These are phyloP conservation scores for Nothobranchius furzeri DNA, from an alignment of 2,113 vertebrate species.

Conservation along the genomic window DNA sequence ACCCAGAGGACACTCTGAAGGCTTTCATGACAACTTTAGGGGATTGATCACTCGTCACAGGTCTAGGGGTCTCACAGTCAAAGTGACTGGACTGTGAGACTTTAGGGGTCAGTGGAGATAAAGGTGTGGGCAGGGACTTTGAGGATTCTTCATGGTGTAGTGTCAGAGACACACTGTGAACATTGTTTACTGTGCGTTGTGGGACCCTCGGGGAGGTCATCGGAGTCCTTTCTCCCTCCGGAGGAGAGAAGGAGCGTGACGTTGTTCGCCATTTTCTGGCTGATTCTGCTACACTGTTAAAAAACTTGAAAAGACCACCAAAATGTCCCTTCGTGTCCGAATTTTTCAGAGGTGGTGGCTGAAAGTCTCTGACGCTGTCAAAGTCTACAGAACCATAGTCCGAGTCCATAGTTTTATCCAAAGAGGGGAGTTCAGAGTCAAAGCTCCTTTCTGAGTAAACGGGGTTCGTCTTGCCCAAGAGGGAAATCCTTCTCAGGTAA, in stretches of 20 bases:
- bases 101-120: conserved; percentile 61
- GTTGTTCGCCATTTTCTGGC: conserved; percentile 87
- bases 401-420: conserved; percentile 80
- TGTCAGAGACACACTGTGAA: conserved; percentile 65
- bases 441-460: conserved; percentile 79
- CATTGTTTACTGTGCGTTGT: conserved; percentile 64
- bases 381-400: conserved; percentile 80
- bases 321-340: conserved; percentile 81
- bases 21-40: conserved; percentile 69
- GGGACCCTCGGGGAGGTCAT: conserved; percentile 62
- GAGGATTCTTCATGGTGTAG: conserved; percentile 64
- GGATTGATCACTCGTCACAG: conserved; percentile 66
- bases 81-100: conserved; percentile 47
- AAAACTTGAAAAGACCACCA: conserved; percentile 84
- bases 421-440: conserved; percentile 79
- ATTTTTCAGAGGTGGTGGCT: conserved; percentile 64
- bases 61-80: conserved; percentile 16
- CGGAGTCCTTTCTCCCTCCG: conserved; percentile 76
- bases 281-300: conserved; percentile 84
- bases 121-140: conserved; percentile 51
- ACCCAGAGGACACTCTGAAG: conserved; percentile 64
- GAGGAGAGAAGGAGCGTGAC: conserved; percentile 79
- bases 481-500: conserved; percentile 87
- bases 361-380: conserved; percentile 79
- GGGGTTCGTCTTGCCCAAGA: conserved; percentile 78